Evolutionary conservation across 2,797 vertebrate species (phyloP).

Genomic region (Allobates femoralis): DNA sequence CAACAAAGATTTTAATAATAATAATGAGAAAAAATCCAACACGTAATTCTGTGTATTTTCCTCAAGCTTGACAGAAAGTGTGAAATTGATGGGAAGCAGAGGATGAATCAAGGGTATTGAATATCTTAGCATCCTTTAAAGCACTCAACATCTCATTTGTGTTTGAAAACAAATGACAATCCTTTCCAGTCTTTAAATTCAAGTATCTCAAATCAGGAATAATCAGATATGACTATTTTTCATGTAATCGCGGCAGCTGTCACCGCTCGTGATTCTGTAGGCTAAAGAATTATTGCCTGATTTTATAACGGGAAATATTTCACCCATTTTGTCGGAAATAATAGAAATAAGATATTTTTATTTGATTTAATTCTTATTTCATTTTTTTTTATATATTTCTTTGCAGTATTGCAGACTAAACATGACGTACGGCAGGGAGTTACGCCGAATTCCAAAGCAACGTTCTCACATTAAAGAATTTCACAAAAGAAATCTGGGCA

Average conservation of each 20-base stretch:
- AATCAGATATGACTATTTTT: slow-evolving; percentile 57
- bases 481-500: slow-evolving; percentile 26
- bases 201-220: slow-evolving; percentile 62
- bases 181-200: slow-evolving; percentile 55
- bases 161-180: slow-evolving; percentile 64
- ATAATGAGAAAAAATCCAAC: slow-evolving; percentile 30
- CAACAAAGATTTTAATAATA: neutral
- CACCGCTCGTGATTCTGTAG: neutral
- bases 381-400: neutral
- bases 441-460: neutral
- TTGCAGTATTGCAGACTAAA: neutral
- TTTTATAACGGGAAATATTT: slow-evolving; percentile 18
- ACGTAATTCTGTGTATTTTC: slow-evolving; percentile 37
- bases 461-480: slow-evolving; percentile 15
- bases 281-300: slow-evolving; percentile 23
- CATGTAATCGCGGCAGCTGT: slow-evolving; percentile 41
- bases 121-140: slow-evolving; percentile 60
- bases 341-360: slow-evolving; percentile 28
- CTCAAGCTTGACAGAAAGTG: slow-evolving; percentile 5
- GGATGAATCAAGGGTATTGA: slow-evolving; percentile 62
- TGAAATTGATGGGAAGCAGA: slow-evolving; percentile 52
- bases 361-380: neutral
- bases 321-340: neutral
- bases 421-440: neutral
- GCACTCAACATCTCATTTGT: slow-evolving; percentile 61